Percentiles rank a stretch among this genome's conserved stretches.
These are phyloP conservation scores for Palythoa grandiflora DNA, from an alignment of 92 coral and sea anemone genomes.

Conservation along the genomic window DNA sequence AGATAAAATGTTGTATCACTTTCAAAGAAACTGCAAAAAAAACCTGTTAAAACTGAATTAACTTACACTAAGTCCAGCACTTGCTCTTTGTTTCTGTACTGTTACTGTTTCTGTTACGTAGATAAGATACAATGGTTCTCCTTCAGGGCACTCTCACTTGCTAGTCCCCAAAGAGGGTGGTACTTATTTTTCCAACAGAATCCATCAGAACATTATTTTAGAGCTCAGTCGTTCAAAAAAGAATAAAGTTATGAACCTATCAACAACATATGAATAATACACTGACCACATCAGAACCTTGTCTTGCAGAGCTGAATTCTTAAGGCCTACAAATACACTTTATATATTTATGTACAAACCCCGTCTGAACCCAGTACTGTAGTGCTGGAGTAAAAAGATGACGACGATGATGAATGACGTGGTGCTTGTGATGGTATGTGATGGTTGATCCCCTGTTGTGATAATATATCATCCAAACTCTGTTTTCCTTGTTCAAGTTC, in stretches of 20 bases:
- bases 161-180: too few species aligned
- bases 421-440: conserved; percentile 40
- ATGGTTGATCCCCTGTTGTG: conserved; percentile 50
- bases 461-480: conserved; percentile 84
- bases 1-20: neutral
- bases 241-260: too few species aligned
- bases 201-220: too few species aligned
- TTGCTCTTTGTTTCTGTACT: too few species aligned
- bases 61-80: neutral
- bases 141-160: too few species aligned
- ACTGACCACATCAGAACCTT: too few species aligned
- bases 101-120: too few species aligned
- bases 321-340: neutral
- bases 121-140: too few species aligned
- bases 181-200: too few species aligned
- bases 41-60: neutral
- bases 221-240: too few species aligned
- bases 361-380: conserved; percentile 82
- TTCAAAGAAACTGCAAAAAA: neutral
- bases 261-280: too few species aligned
- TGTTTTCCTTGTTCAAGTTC: conserved; percentile 81
- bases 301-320: too few species aligned
- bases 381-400: conserved; percentile 79
- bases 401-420: conserved; percentile 59
- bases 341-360: conserved; percentile 51